Conservation (phyloP, 1,140 invertebrate genomes). For the Eriocheir sinensis region DNA sequence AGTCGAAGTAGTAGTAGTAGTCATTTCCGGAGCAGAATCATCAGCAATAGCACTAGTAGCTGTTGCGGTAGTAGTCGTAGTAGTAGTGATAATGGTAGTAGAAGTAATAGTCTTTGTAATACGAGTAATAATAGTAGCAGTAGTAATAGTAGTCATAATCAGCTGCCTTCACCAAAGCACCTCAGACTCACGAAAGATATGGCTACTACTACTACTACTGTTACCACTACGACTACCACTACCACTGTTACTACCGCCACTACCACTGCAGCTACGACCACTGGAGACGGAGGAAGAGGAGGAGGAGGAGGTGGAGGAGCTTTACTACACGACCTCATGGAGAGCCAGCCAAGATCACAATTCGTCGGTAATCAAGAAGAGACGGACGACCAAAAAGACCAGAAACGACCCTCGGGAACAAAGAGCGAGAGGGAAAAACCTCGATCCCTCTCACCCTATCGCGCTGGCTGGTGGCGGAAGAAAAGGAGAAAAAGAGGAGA, state of each 20-base stretch:
- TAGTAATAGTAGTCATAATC: background rate
- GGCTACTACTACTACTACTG: no score
- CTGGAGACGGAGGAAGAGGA: background rate
- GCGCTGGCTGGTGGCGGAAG: background rate
- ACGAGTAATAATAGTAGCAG: background rate
- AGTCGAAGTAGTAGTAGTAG: no score
- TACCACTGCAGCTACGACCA: background rate
- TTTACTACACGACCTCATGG: background rate
- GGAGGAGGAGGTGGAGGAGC: background rate
- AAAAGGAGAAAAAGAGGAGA: background rate
- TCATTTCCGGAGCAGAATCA: background rate
- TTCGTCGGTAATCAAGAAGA: no score
- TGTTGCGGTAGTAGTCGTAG: background rate
- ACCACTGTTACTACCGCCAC: background rate
- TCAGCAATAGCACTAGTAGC: background rate
- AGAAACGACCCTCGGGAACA: background rate
- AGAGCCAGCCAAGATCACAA: background rate
- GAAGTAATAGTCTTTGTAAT: background rate
- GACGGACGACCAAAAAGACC: no score
- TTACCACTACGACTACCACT: background rate
- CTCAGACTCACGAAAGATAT: background rate
- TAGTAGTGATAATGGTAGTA: background rate
- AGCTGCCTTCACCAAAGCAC: background rate
- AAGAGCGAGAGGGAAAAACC: background rate
- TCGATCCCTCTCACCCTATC: background rate